Evolutionary conservation across 1,140 invertebrate species (phyloP).

Genomic region (Steinernema khuongi): DNA sequence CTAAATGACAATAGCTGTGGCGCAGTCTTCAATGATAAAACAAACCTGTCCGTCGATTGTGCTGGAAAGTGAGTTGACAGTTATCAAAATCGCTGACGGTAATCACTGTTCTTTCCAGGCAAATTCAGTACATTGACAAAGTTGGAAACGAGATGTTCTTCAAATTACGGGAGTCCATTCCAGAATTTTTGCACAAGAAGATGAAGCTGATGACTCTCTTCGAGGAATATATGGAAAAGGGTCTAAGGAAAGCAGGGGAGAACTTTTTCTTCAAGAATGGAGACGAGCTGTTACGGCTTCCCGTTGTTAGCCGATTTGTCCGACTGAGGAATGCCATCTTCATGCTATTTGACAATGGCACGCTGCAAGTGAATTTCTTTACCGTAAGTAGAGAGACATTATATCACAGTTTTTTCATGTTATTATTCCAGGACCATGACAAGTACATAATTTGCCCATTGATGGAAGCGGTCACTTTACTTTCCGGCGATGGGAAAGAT

Average conservation of each 20-base stretch:
- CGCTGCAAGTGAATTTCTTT: conserved; percentile 93
- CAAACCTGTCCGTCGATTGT: conserved; percentile 32
- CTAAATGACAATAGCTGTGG: conserved; percentile 74
- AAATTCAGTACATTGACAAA: conserved; percentile 93
- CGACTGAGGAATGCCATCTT: conserved; percentile 90
- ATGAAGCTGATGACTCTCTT: conserved; percentile 93
- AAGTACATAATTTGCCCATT: conserved; percentile 94
- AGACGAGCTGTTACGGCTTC: conserved; percentile 80
- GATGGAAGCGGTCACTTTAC: conserved; percentile 91
- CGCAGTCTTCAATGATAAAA: conserved; percentile 35
- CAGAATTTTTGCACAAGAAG: conserved; percentile 79
- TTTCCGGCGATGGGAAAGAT: too few species aligned
- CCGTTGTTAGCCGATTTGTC: conserved; percentile 90
- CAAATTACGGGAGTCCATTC: conserved; percentile 72
- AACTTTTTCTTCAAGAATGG: conserved; percentile 75
- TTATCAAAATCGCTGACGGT: neutral
- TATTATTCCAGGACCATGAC: conserved; percentile 71
- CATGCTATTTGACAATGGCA: conserved; percentile 93
- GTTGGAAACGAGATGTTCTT: conserved; percentile 78
- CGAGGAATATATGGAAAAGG: conserved; percentile 92
- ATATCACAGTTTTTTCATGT: neutral
- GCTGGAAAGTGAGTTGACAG: conserved; percentile 23
- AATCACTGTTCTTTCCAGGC: too few species aligned
- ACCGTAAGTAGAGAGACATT: conserved; percentile 22
- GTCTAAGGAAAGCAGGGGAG: conserved; percentile 74